Base-by-base conservation (phyloP, 2,797 vertebrate species). In the Simalia tracyae region DNA sequence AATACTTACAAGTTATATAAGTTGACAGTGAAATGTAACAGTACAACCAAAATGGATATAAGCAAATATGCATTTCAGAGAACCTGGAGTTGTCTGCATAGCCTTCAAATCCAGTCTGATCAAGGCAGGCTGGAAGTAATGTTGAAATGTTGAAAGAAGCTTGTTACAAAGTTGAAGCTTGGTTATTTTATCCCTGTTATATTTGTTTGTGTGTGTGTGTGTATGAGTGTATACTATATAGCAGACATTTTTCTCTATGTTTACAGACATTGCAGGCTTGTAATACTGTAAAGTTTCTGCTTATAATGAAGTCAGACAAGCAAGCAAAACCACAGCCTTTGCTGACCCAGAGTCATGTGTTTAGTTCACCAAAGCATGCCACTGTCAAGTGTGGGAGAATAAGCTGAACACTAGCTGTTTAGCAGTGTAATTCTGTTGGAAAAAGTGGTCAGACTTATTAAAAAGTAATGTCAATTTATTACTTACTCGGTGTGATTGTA, bases 231-330 rank as follows among this genome's bases (percentile, higher is more conserved):
- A 36, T 66, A 54, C 28, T 9, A 61, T 19, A 57, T 42, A 57
- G 59, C 31, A 66, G n/a, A 81, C 14, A 64, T 92, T 84, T 42
- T 89, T 0, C 94, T 11, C 85, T 0, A 24, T 93, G 95, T 91
- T 84, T 2, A 0, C 89, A 81, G 89, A 31, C 93, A 6, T 6
- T 91, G 19, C 9, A 46, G 10, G 50, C 7, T 26, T 94, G 19
- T n/a, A 94, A 54, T 91, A 90, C 86, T 90, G 17, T 90, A 68
- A 19, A 26, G 93, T 19, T 87, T 91, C n/a, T 76, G 84, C 64
- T 50, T 84, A 3, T 93, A 9, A 56, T 72, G 8, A 19, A 93
- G 86, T 91, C 56, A 95, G 68, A 89, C 15, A 94, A 76, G 57
- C 15, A 92, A 81, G 31, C 28, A 89, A 0, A 0, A 0, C 14